Conservation (phyloP, 2,888 invertebrate species). For the Lamproptera curius region DNA sequence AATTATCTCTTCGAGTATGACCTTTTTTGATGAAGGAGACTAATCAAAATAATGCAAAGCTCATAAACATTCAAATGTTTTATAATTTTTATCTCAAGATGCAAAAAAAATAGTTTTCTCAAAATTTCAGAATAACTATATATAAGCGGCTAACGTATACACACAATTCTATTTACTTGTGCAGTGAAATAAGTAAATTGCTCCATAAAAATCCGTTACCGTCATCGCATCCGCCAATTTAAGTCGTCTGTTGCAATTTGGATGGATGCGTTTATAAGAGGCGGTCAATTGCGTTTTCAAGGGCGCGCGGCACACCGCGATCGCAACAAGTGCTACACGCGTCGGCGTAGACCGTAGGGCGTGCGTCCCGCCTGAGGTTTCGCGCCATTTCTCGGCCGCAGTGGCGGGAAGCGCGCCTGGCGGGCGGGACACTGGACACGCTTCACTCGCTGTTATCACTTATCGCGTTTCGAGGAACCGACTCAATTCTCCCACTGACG, state of each 20-base stretch:
- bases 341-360: constrained; percentile 51
- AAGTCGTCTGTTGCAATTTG: constrained; percentile 3
- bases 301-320: constrained; percentile 39
- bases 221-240: background rate
- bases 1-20: no score
- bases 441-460: constrained; percentile 22
- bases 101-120: no score
- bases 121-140: no score
- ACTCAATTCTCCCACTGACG: no score
- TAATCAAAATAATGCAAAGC: no score
- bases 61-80: no score
- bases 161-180: no score
- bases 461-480: constrained; percentile 35
- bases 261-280: constrained; percentile 10
- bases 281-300: constrained; percentile 41
- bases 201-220: no score
- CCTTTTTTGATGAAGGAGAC: no score
- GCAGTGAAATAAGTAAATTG: no score
- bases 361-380: constrained; percentile 47
- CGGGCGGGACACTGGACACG: constrained; percentile 53
- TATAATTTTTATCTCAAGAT: no score
- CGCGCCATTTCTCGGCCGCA: constrained; percentile 64
- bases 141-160: no score
- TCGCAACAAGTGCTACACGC: constrained; percentile 63
- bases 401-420: constrained; percentile 61